Conservation (phyloP, 2,888 invertebrate genomes). For the Microctonus aethiopoides region DNA sequence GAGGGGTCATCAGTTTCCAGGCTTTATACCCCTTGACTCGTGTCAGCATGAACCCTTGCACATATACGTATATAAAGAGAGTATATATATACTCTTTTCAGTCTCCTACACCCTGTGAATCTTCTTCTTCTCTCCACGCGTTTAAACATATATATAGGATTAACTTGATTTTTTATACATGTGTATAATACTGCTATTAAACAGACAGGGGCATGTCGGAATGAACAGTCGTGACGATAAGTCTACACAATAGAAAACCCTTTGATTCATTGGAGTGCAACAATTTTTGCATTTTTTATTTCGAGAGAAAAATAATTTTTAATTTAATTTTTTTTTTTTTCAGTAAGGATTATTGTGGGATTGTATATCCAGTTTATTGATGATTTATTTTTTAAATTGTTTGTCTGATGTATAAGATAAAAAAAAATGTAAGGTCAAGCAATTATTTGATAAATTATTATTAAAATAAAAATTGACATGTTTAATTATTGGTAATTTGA, state of each 20-base stretch:
- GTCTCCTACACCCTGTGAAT: not conserved
- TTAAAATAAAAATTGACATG: no score
- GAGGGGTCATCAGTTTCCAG: slow-evolving; percentile 39
- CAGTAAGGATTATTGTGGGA: no score
- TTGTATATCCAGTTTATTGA: no score
- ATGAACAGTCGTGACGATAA: slow-evolving; percentile 24
- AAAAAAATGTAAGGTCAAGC: no score
- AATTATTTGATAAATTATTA: no score
- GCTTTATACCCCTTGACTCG: slow-evolving; percentile 51
- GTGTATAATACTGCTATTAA: slow-evolving; percentile 21
- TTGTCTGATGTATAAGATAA: no score
- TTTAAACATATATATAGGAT: slow-evolving; percentile 8
- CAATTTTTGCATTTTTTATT: not conserved
- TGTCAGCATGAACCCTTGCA: slow-evolving; percentile 40
- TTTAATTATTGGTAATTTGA: no score
- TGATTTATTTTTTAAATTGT: no score
- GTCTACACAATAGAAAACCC: slow-evolving; percentile 26
- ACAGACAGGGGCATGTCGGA: slow-evolving; percentile 21
- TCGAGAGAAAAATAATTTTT: not conserved
- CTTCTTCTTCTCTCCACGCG: slow-evolving; percentile 12
- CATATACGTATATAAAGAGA: no score
- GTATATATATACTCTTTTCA: slow-evolving; percentile 8
- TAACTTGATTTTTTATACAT: slow-evolving; percentile 24
- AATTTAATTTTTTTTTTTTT: not conserved
- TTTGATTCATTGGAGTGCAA: slow-evolving; percentile 4